A percentile compares a stretch with the other conserved stretches of the same genome.
Evolutionary conservation across 2,888 invertebrate genomes (phyloP).

Genomic region (Machimus rusticus): DNA sequence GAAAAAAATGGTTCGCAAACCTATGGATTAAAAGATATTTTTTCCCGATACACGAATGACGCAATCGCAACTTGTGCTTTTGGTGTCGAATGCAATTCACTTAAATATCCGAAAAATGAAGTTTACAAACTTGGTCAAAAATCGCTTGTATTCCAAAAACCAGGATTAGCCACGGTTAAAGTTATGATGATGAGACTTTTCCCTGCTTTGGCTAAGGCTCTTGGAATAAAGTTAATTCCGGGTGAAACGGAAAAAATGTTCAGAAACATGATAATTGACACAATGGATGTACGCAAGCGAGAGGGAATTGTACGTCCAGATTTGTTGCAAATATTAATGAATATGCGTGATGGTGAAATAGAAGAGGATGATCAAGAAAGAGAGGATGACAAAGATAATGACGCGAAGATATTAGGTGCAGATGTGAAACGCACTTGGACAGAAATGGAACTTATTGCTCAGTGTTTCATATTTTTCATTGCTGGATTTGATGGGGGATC

Average conservation of each 20-base stretch:
- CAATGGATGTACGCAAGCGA: slow-evolving; percentile 63
- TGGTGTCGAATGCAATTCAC: slow-evolving; percentile 65
- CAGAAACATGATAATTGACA: not conserved
- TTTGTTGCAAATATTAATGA: slow-evolving; percentile 67
- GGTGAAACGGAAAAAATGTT: not conserved
- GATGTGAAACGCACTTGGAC: slow-evolving; percentile 54
- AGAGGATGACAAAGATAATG: not conserved
- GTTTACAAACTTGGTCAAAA: slow-evolving; percentile 64
- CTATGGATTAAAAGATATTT: slow-evolving; percentile 63
- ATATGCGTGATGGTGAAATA: slow-evolving; percentile 62
- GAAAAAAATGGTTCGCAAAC: not conserved
- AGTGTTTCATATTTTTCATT: slow-evolving; percentile 67
- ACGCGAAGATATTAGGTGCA: not conserved
- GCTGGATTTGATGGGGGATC: slow-evolving; percentile 67
- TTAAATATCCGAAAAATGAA: slow-evolving; percentile 61
- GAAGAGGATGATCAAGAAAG: slow-evolving; percentile 57
- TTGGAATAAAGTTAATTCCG: not conserved
- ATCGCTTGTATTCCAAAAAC: not conserved
- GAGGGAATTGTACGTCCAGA: slow-evolving; percentile 65
- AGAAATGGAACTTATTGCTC: slow-evolving; percentile 68
- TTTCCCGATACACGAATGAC: slow-evolving; percentile 65
- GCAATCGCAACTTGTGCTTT: slow-evolving; percentile 67
- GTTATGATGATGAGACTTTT: not conserved
- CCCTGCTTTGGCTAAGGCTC: not conserved
- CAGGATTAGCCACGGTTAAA: not conserved